phyloP scores from a whole-genome alignment of 2,113 vertebrate species.

The Glaucomys volans region DNA sequence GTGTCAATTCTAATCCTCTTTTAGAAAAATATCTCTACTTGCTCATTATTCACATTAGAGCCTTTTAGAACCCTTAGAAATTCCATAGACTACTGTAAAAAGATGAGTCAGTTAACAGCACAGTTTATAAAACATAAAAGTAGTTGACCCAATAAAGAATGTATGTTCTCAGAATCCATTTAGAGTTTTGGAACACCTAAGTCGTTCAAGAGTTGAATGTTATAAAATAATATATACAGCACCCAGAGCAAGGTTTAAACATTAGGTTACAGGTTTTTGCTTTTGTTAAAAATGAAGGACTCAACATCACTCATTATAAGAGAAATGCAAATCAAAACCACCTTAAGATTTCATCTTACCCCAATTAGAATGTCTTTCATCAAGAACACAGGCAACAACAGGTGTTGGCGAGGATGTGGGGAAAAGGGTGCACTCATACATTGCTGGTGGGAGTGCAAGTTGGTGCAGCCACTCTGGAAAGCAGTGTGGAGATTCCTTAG shows the following conservation, averaged over 20 bases:
- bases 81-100: background rate
- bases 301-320: too few species aligned
- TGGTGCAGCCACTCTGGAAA: too few species aligned
- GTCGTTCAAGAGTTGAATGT: background rate
- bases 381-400: too few species aligned
- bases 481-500: too few species aligned
- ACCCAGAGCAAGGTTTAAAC: background rate
- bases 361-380: too few species aligned
- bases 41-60: background rate
- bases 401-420: too few species aligned
- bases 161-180: background rate
- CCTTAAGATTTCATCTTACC: too few species aligned
- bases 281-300: background rate
- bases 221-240: background rate
- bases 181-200: background rate
- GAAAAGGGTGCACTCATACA: too few species aligned
- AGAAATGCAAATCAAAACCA: too few species aligned
- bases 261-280: background rate
- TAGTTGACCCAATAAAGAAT: background rate
- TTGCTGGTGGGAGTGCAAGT: too few species aligned
- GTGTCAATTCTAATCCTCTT: background rate
- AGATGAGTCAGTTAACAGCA: background rate
- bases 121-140: background rate
- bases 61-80: background rate
- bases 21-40: background rate